Evolutionary conservation across 2,888 invertebrate genomes (phyloP).

Genomic region (Tenthredo livida): DNA sequence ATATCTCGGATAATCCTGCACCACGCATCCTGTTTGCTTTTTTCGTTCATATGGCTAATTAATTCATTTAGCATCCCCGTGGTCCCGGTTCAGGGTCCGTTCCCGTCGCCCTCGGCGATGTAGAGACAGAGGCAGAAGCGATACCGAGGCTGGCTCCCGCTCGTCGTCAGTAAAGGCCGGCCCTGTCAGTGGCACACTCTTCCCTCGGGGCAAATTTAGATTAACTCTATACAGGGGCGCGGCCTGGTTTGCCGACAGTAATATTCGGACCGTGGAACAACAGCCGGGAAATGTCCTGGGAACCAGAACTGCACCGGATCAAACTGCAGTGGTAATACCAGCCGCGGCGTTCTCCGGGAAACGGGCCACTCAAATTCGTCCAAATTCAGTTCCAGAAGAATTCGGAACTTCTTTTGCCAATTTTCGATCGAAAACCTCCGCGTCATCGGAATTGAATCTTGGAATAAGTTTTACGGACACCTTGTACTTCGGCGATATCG

Average conservation of each 20-base stretch:
- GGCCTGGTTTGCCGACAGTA: not conserved
- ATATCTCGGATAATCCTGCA: not conserved
- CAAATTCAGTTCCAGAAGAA: not conserved
- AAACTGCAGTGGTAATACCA: not conserved
- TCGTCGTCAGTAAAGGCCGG: conserved; percentile 26
- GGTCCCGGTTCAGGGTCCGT: conserved; percentile 36
- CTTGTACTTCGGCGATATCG: not conserved
- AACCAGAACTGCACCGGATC: not conserved
- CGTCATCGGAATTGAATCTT: not conserved
- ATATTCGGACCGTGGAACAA: conserved; percentile 42
- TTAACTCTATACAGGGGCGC: conserved; percentile 41
- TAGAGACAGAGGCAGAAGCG: conserved; percentile 4
- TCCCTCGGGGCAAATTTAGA: conserved; percentile 62
- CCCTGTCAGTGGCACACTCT: conserved; percentile 71
- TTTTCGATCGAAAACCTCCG: not conserved
- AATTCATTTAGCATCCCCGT: conserved; percentile 37
- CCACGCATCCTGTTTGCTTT: conserved; percentile 27
- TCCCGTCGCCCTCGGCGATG: conserved; percentile 44
- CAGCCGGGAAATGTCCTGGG: not conserved
- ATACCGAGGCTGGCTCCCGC: conserved; percentile 13
- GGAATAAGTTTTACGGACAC: not conserved
- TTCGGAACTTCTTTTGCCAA: not conserved
- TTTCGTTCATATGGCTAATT: conserved; percentile 39
- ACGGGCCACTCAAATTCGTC: not conserved
- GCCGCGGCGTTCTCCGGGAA: not conserved